Percentiles rank a stretch among this genome's conserved stretches.
These are phyloP conservation scores for Dasyprocta punctata DNA, from an alignment of 2,113 vertebrate genomes.

Conservation along the genomic window DNA sequence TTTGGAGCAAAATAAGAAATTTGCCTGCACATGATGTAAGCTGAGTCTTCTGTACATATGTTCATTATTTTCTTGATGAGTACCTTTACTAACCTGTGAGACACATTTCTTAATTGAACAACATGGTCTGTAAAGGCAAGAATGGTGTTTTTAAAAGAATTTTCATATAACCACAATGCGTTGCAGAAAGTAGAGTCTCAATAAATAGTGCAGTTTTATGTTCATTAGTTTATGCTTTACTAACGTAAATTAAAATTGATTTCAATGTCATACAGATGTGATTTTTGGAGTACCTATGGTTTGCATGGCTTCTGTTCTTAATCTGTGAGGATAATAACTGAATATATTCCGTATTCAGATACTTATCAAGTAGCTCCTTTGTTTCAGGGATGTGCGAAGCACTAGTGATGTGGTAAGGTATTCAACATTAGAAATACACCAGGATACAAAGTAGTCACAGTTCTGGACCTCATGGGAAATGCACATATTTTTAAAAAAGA, in stretches of 20 bases:
- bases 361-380: not conserved
- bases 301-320: not conserved
- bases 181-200: not conserved
- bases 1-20: not conserved
- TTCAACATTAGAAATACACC: not conserved
- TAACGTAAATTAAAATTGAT: slow-evolving; percentile 15
- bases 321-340: not conserved
- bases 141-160: not conserved
- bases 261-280: not conserved
- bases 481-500: not conserved
- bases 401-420: not conserved
- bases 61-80: not conserved
- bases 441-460: not conserved
- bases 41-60: not conserved
- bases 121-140: not conserved
- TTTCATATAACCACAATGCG: not conserved
- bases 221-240: not conserved
- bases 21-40: not conserved
- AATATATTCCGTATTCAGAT: not conserved
- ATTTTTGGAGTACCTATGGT: not conserved
- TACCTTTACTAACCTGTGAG: not conserved
- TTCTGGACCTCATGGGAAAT: not conserved
- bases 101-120: slow-evolving; percentile 2
- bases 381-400: not conserved
- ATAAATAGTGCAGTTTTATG: not conserved